Evolutionary conservation across 2,888 invertebrate species (phyloP).

Genomic region (Sarcophaga variegata): DNA sequence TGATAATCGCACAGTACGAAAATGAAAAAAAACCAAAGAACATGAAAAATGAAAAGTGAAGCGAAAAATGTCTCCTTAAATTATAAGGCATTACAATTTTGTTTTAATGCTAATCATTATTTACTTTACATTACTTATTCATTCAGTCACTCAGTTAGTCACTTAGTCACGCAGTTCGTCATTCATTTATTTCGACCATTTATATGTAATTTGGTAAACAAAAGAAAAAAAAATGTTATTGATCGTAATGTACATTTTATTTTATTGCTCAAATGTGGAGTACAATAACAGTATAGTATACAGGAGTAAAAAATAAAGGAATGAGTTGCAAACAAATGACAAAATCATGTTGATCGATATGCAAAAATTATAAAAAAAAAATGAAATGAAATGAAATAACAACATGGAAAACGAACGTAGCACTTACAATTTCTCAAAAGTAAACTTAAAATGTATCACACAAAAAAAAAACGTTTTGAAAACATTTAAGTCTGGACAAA

Average conservation of each 20-base stretch:
- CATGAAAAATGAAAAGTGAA: background rate
- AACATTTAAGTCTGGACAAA: slow-evolving; percentile 40
- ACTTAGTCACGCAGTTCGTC: no score
- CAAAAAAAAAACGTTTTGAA: slow-evolving; percentile 5
- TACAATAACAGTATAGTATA: background rate
- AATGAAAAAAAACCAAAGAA: background rate
- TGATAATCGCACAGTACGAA: slow-evolving; percentile 3
- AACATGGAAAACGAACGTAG: slow-evolving; percentile 12
- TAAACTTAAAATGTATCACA: slow-evolving; percentile 37
- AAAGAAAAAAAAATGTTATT: slow-evolving; percentile 36
- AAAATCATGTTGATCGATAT: slow-evolving; percentile 69
- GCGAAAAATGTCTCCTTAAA: background rate
- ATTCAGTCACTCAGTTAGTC: no score
- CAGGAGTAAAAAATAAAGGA: background rate
- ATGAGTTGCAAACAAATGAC: slow-evolving; percentile 62
- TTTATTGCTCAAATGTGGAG: slow-evolving; percentile 58
- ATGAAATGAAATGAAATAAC: slow-evolving; percentile 46
- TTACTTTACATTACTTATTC: background rate
- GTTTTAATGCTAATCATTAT: slow-evolving; percentile 51
- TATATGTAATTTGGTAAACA: slow-evolving; percentile 60
- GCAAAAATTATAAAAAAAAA: slow-evolving; percentile 55
- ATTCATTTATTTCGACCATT: slow-evolving; percentile 7
- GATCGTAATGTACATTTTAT: slow-evolving; percentile 58
- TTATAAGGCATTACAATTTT: background rate
- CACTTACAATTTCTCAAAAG: slow-evolving; percentile 46